Conservation (phyloP, 2,797 vertebrate genomes). For the Cirrhinus mrigala region DNA sequence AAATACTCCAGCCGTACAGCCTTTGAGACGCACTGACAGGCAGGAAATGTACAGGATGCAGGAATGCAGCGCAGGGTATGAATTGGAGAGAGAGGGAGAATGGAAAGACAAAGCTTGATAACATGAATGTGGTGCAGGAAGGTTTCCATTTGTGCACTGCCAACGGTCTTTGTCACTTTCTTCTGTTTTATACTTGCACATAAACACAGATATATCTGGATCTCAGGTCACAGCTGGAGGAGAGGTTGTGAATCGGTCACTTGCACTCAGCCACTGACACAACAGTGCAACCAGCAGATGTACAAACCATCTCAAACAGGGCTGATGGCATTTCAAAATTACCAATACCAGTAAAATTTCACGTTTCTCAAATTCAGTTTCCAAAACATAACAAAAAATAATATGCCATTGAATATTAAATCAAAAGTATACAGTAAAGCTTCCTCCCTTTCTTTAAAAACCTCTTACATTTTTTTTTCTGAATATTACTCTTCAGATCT, state of each 20-base stretch:
- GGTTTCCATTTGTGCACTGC: slow-evolving; percentile 18
- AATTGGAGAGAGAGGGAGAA: slow-evolving; percentile 1
- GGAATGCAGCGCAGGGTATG: slow-evolving; percentile 14
- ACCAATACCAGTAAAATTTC: not conserved
- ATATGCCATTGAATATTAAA: not conserved
- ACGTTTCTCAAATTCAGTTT: not conserved
- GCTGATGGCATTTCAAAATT: not conserved
- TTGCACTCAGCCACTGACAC: not conserved
- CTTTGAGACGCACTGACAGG: slow-evolving; percentile 27
- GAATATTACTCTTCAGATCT: too few relatives aligned
- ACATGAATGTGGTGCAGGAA: slow-evolving; percentile 12
- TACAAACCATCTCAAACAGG: not conserved
- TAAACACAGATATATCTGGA: slow-evolving; percentile 38
- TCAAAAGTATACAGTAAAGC: not conserved
- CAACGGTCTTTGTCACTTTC: slow-evolving; percentile 28
- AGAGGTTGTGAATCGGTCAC: slow-evolving; percentile 31
- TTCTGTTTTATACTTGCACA: slow-evolving; percentile 35
- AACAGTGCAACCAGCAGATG: not conserved
- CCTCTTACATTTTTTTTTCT: too few relatives aligned
- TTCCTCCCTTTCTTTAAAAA: too few relatives aligned
- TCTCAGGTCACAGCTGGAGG: slow-evolving; percentile 52
- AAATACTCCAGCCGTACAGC: slow-evolving; percentile 47
- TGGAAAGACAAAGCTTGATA: slow-evolving; percentile 2
- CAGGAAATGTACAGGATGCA: slow-evolving; percentile 17
- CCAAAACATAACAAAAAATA: not conserved